A percentile compares a stretch with the other conserved stretches of the same genome.
Conservation (phyloP, 1,140 invertebrate genomes). For the Heterodera schachtii region DNA sequence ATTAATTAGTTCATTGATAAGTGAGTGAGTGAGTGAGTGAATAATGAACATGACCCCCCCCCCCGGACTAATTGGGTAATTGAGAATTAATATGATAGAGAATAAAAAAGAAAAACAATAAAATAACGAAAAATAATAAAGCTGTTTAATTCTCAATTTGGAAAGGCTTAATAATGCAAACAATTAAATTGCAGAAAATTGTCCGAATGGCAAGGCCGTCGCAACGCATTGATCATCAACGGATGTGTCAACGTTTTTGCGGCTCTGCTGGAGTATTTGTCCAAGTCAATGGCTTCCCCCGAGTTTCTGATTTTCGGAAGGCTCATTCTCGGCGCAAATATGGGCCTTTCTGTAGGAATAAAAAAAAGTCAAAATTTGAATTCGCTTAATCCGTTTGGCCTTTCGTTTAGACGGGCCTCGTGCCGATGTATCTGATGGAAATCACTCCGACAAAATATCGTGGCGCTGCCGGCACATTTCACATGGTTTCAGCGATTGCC, state of each 20-base stretch:
- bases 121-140: too few relatives aligned
- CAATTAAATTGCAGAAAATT: constrained; percentile 43
- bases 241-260: constrained; percentile 60
- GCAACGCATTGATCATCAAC: constrained; percentile 60
- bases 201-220: constrained; percentile 53
- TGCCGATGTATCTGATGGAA: constrained; percentile 67
- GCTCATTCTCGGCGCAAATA: constrained; percentile 59
- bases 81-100: too few relatives aligned
- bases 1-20: background rate
- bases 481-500: constrained; percentile 66
- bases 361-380: background rate
- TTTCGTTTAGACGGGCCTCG: constrained; percentile 55
- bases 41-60: background rate
- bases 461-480: constrained; percentile 67
- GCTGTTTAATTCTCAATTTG: too few relatives aligned
- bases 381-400: background rate
- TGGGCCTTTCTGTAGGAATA: constrained; percentile 64
- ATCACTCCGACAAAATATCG: constrained; percentile 65
- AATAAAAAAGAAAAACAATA: too few relatives aligned
- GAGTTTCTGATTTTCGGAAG: constrained; percentile 60
- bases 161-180: too few relatives aligned
- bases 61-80: too few relatives aligned
- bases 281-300: constrained; percentile 56
- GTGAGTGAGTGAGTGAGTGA: background rate
- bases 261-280: constrained; percentile 52